phyloP scores from a whole-genome alignment of 2,113 vertebrate species.

The Platysteira castanea region DNA sequence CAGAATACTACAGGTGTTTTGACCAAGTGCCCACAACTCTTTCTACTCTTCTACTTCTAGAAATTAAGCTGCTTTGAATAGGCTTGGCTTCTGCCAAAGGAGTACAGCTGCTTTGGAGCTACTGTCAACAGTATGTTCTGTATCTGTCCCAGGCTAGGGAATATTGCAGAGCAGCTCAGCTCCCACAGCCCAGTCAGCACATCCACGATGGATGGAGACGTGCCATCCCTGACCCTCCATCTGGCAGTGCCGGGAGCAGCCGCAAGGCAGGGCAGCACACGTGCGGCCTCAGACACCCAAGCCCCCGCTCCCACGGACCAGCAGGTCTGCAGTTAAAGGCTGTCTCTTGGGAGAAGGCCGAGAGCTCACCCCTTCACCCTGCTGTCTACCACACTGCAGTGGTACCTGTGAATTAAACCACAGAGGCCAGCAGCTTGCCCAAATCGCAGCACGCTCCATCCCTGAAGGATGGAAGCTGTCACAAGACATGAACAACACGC shows the following conservation, averaged over 20 bases:
- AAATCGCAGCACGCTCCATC: accelerated
- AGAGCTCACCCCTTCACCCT: background rate
- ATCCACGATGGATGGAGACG: accelerated
- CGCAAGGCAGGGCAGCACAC: accelerated
- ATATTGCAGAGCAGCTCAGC: background rate
- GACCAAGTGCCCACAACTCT: background rate
- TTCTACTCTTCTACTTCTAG: background rate
- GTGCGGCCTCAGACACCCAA: accelerated
- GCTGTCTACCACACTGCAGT: background rate
- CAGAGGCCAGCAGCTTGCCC: background rate
- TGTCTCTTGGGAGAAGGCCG: background rate
- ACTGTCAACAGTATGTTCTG: background rate
- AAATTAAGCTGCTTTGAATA: background rate
- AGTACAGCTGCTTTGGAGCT: background rate
- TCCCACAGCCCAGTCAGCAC: background rate
- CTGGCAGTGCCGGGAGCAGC: background rate
- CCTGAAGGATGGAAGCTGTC: background rate
- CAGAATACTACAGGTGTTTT: background rate
- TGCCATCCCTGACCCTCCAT: background rate
- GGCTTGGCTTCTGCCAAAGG: background rate
- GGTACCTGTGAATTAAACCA: background rate
- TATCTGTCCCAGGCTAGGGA: background rate
- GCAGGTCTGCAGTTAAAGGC: background rate
- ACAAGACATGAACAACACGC: background rate
- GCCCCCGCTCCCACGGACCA: background rate